Base-by-base conservation (phyloP, 2,888 invertebrate species). In the Euzetes globulus region DNA sequence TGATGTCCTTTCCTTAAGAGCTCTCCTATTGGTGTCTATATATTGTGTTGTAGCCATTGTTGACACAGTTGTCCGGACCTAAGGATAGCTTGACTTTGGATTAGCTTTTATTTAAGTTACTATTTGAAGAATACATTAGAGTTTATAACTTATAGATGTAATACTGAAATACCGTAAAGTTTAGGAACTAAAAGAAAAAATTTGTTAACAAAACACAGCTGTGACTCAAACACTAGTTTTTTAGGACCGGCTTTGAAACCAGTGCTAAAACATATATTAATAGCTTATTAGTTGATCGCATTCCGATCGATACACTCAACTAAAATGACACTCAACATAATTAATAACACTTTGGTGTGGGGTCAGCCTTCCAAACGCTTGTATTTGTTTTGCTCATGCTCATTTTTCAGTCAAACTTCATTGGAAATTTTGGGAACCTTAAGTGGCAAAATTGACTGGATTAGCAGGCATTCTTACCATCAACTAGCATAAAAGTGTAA, bases 31-130 rank as follows among this genome's bases (percentile, higher is more conserved):
- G 19, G 55, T 25, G 55, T 22, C 19, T n/a, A 19, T n/a, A 55
- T 55, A 55, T 65, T 17, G 15, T 65, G 65, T 65, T 65, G 65
- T 65, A 22, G 17, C 41, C 15, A 65, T n/a, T 65, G 65, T 65
- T 65, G 65, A 65, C 65, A 29, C 65, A 65, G 65, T 65, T 65
- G 65, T 65, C 37, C 37, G 65, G 22, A 41, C 37, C 19, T 41
- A 72, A 19, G 58, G 27, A 52, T 55, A 72, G 29, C 63, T 19
- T 37, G 63, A 65, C 63, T 65, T 37, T 65, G 63, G 63, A 65
- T 65, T 65, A 65, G 37, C 37, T 65, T 37, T 37, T 65, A 65
- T 65, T 65, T 65, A 65, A 65, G 63, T 65, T 65, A 37, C 63
- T 15, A 65, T 65, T 65, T 65, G 33, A 65, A 37, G 7, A 60